Base-by-base conservation (phyloP, 1,140 invertebrate species). In the Drosophila nasuta region DNA sequence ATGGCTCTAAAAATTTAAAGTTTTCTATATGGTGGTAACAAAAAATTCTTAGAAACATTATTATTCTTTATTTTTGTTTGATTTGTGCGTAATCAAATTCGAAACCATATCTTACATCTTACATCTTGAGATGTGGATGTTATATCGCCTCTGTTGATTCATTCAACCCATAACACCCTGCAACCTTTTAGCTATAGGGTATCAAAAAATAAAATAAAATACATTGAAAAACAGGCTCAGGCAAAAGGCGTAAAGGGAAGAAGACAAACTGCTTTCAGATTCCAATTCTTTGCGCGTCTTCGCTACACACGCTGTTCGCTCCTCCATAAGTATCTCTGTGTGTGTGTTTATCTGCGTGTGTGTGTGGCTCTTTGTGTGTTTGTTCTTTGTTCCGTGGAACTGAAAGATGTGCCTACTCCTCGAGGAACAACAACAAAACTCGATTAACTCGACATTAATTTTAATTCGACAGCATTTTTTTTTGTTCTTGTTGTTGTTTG, bases 391-490 rank as follows among this genome's bases (percentile, higher is more conserved):
- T 82, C 76, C 67, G 49, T 63, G 54, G 68, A 67, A 57, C 59
- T 63, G 68, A 59, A 77, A 77, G 60, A 72, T 74, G 71, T 74
- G 65, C 71, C 65, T 74, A 62, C 71, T 74, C 71, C 71, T 74
- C 71, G 49, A 13, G 63, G 25, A 81, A 52, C 78, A 87, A 82
- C 82, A 88, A 88, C 79, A 87, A 85, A 89, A 89, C 85, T 89
- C 85, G 85, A 89, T 89, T 89, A 89, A 89, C 85, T 89, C 85
- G 86, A 86, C 85, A 89, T 89, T 89, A 89, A 90, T 89, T 89
- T 89, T 89, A 89, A 89, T 89, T 89, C 85, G 85, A 89, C 85
- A 89, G 75, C 58, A 52, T 74, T 74, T 77, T 75, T 56, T 83
- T 74, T 66, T 79, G 46, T 52, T 73, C 17, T 35, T 57, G 8